Conservation (phyloP, 2,113 vertebrate species). For the Hippocampus guttulatus region DNA sequence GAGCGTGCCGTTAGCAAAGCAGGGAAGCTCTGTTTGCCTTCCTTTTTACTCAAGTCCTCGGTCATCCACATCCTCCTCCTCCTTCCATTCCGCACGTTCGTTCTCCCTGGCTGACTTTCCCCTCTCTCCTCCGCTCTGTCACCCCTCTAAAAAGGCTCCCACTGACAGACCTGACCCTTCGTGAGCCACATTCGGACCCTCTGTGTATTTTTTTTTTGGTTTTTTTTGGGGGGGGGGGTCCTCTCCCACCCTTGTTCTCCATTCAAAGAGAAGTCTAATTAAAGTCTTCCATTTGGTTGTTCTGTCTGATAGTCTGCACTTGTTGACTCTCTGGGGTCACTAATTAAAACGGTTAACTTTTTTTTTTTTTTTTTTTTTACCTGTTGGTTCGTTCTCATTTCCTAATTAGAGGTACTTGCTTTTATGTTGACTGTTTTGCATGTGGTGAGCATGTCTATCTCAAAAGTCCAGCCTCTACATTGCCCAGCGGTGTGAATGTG, state of each 20-base stretch:
- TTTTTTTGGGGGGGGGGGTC: constrained; percentile 13
- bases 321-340: constrained; percentile 66
- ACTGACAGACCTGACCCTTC: constrained; percentile 63
- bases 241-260: constrained; percentile 21
- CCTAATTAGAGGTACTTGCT: background rate
- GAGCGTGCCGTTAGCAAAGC: constrained; percentile 24
- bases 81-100: constrained; percentile 27
- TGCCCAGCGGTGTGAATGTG: background rate
- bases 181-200: constrained; percentile 56
- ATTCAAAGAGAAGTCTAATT: constrained; percentile 71
- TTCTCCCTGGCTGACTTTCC: constrained; percentile 61
- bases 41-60: constrained; percentile 18
- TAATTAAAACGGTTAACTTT: constrained; percentile 73
- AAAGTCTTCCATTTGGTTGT: constrained; percentile 69
- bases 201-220: constrained; percentile 10
- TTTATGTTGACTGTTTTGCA: background rate
- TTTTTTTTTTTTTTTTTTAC: constrained; percentile 22
- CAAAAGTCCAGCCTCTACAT: background rate
- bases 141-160: constrained; percentile 70
- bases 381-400: constrained; percentile 42
- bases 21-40: constrained; percentile 15
- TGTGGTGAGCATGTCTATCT: background rate
- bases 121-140: constrained; percentile 64
- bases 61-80: constrained; percentile 13
- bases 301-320: constrained; percentile 45